phyloP scores from a whole-genome alignment of 2,113 vertebrate species.

The Petrocephalus zakoni region DNA sequence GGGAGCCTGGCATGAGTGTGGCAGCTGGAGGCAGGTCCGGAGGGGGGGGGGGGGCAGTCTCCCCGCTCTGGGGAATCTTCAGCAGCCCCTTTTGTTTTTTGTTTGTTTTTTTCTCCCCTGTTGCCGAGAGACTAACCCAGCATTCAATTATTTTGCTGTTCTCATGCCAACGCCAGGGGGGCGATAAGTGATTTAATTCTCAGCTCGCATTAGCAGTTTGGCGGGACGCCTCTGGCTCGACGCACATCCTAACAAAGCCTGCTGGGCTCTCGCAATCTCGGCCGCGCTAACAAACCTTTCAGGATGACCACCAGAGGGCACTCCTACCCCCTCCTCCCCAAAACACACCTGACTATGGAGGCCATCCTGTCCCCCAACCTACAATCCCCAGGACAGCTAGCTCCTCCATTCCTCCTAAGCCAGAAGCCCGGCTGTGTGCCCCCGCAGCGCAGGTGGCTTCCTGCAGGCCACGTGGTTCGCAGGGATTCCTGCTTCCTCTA shows the following conservation, averaged over 20 bases:
- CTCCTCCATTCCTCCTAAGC: neutral
- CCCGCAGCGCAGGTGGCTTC: neutral
- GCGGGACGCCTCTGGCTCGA: neutral
- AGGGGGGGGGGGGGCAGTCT: neutral
- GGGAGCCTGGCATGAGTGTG: neutral
- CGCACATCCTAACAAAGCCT: neutral
- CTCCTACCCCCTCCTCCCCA: neutral
- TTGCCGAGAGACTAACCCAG: neutral
- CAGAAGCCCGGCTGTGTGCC: neutral
- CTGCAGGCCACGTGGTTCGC: neutral
- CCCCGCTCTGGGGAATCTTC: neutral
- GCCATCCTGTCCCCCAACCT: neutral
- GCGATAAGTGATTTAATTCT: slow-evolving; percentile 2
- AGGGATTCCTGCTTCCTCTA: neutral
- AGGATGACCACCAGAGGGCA: neutral
- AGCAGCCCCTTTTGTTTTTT: neutral
- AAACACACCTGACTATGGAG: neutral
- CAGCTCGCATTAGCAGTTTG: neutral
- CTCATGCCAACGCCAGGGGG: neutral
- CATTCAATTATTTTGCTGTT: neutral
- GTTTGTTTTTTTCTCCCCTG: neutral
- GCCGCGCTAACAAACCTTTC: neutral
- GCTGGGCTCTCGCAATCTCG: neutral
- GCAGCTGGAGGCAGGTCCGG: neutral
- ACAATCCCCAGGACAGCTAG: neutral